Evolutionary conservation across 2,113 vertebrate genomes (phyloP).

Genomic region (Coptodon bakossiorum): DNA sequence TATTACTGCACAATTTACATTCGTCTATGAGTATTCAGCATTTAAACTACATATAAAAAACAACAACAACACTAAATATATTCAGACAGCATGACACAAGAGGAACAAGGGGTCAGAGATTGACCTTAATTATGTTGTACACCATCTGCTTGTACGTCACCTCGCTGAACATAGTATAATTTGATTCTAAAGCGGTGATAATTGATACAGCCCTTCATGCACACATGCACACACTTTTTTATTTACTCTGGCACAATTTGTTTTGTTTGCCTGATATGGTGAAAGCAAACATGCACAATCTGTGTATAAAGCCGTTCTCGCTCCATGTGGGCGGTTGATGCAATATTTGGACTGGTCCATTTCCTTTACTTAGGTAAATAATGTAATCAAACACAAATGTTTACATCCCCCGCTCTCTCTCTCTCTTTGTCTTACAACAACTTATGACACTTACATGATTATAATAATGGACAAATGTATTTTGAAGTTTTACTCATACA

Average conservation of each 20-base stretch:
- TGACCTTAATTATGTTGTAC: neutral
- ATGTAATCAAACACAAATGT: neutral
- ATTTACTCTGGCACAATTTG: neutral
- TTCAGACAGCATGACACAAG: neutral
- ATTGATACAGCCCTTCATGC: neutral
- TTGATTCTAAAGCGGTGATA: neutral
- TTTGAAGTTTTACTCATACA: neutral
- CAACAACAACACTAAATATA: neutral
- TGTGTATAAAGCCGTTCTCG: neutral
- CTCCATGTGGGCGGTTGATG: neutral
- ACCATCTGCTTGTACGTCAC: neutral
- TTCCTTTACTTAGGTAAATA: neutral
- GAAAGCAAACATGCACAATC: constrained; percentile 1
- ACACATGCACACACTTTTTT: neutral
- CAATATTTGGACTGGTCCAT: neutral
- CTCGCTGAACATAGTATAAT: neutral
- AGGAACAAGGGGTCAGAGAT: neutral
- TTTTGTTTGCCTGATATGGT: neutral
- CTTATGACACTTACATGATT: neutral
- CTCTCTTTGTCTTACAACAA: neutral
- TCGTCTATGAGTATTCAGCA: neutral
- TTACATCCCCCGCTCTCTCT: neutral
- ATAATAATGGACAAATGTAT: neutral
- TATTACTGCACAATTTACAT: neutral
- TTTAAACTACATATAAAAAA: neutral